Conservation (phyloP, 1,140 invertebrate species). For the Cecropterus lyciades region DNA sequence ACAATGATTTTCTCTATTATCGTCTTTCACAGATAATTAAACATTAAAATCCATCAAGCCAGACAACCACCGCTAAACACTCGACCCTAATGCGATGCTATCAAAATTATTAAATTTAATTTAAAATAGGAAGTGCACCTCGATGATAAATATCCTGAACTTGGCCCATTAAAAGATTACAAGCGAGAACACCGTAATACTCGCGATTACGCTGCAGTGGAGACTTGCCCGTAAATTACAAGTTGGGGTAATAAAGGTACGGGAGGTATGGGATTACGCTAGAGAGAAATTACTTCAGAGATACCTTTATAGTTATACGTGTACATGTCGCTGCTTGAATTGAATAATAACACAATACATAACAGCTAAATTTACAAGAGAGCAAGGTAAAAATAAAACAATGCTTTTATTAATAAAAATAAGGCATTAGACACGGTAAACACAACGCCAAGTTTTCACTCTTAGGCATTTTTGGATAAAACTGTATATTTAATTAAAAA, state of each 20-base stretch:
- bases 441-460: too few relatives aligned
- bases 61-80: neutral
- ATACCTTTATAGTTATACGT: neutral
- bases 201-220: conserved; percentile 5
- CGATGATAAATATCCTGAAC: conserved; percentile 23
- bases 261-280: conserved; percentile 24
- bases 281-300: conserved; percentile 6
- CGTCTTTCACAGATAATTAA: too few relatives aligned
- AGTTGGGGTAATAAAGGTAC: conserved; percentile 26
- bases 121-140: conserved; percentile 16
- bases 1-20: too few relatives aligned
- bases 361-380: too few relatives aligned
- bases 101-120: conserved; percentile 34
- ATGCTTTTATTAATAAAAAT: too few relatives aligned
- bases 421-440: too few relatives aligned
- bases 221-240: conserved; percentile 20
- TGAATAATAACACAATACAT: too few relatives aligned
- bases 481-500: too few relatives aligned
- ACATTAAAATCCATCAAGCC: too few relatives aligned
- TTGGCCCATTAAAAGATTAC: conserved; percentile 31
- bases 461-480: too few relatives aligned
- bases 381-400: too few relatives aligned
- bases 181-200: conserved; percentile 12
- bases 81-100: conserved; percentile 10
- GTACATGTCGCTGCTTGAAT: too few relatives aligned